Evolutionary conservation across 2,888 invertebrate species (phyloP).

Genomic region (Meghimatium bilineatum): DNA sequence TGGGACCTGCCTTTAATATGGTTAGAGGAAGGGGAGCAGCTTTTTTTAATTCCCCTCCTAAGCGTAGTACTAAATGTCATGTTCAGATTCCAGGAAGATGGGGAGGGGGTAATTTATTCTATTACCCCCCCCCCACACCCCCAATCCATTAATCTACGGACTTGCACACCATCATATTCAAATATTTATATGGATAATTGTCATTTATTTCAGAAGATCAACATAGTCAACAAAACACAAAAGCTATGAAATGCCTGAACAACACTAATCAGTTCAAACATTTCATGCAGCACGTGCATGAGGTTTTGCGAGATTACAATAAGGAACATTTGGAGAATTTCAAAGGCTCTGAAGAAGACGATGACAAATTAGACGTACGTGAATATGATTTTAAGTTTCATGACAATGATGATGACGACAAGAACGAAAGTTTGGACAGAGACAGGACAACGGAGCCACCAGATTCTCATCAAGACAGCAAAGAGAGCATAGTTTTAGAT

Average conservation of each 20-base stretch:
- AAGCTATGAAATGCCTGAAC: slow-evolving; percentile 41
- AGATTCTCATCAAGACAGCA: slow-evolving; percentile 3
- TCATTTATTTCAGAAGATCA: slow-evolving; percentile 16
- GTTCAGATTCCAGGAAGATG: too few relatives aligned
- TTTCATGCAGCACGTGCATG: slow-evolving; percentile 38
- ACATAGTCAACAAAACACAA: slow-evolving; percentile 6
- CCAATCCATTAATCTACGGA: too few relatives aligned
- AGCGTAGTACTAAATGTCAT: too few relatives aligned
- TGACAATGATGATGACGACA: background rate
- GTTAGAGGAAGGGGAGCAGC: too few relatives aligned
- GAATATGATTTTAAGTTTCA: slow-evolving; percentile 3
- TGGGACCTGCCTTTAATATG: too few relatives aligned
- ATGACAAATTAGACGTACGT: background rate
- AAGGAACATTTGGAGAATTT: slow-evolving; percentile 35
- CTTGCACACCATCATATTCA: too few relatives aligned
- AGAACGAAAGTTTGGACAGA: background rate
- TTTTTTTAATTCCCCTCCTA: too few relatives aligned
- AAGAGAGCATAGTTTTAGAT: background rate
- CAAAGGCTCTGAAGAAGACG: background rate
- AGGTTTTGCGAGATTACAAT: slow-evolving; percentile 28
- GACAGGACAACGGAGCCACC: slow-evolving; percentile 6
- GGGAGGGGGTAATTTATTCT: too few relatives aligned
- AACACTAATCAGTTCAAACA: slow-evolving; percentile 25
- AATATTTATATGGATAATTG: background rate
- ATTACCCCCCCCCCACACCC: too few relatives aligned